These are phyloP conservation scores for Calcarius lapponicus DNA, from an alignment of 2,797 vertebrate species.

Conservation along the genomic window DNA sequence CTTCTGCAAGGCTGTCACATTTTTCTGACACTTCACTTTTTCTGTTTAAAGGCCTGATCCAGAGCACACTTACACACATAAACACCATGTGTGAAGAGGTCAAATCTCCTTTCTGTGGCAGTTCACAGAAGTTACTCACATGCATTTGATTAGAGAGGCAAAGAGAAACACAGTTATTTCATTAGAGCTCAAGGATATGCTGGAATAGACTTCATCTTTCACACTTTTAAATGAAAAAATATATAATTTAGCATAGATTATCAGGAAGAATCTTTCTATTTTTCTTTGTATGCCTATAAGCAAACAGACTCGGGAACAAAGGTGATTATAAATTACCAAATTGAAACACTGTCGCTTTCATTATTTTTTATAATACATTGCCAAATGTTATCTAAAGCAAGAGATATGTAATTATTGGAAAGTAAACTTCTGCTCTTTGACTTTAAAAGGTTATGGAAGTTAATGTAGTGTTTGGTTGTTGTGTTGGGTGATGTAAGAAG, in stretches of 20 bases:
- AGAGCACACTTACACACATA: neutral
- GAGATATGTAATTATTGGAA: neutral
- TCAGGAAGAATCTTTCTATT: neutral
- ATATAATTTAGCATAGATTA: neutral
- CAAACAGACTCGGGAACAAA: neutral
- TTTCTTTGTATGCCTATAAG: neutral
- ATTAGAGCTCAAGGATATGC: neutral
- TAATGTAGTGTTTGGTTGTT: neutral
- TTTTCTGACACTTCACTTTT: constrained; percentile 31
- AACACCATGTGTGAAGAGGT: neutral
- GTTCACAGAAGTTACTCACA: neutral
- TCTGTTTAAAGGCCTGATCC: neutral
- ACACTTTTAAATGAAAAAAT: neutral
- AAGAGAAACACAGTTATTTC: neutral
- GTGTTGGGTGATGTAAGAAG: neutral
- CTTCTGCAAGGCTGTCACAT: constrained; percentile 28
- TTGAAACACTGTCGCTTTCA: neutral
- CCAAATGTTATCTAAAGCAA: neutral
- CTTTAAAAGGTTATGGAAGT: neutral
- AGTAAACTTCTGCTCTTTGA: neutral
- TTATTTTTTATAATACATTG: neutral
- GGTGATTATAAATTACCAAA: neutral
- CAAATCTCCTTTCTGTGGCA: neutral
- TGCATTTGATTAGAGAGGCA: neutral
- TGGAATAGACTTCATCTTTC: neutral